Evolutionary conservation across 1,140 invertebrate genomes (phyloP).

Genomic region (Plodia interpunctella): DNA sequence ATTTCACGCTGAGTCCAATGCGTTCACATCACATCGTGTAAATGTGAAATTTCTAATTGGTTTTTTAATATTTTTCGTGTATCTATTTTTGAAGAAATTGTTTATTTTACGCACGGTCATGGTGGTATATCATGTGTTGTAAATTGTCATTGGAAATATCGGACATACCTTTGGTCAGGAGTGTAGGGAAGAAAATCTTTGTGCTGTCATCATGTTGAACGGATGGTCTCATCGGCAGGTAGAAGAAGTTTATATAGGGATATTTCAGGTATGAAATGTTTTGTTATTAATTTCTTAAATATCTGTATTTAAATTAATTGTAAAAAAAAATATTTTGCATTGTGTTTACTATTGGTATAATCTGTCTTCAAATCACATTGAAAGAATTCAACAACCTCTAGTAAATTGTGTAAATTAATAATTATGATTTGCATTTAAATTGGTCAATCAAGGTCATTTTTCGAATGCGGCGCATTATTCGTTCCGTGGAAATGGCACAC

Average conservation of each 20-base stretch:
- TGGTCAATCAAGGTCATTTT: too few species aligned
- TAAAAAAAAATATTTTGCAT: too few species aligned
- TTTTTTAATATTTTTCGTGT: constrained; percentile 72
- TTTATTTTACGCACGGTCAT: constrained; percentile 63
- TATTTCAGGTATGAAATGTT: constrained; percentile 45
- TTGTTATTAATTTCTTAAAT: too few species aligned
- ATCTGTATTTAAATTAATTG: too few species aligned
- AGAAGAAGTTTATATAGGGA: constrained; percentile 41
- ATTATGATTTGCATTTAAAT: too few species aligned
- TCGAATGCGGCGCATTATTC: too few species aligned
- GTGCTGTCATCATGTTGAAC: constrained; percentile 66
- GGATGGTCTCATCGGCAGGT: constrained; percentile 60
- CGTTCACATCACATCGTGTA: constrained; percentile 56
- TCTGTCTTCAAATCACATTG: too few species aligned
- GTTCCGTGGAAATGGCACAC: too few species aligned
- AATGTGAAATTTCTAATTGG: constrained; percentile 67
- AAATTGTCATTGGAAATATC: constrained; percentile 50
- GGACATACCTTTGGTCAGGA: constrained; percentile 36
- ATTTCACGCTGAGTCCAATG: constrained; percentile 41
- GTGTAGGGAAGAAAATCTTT: constrained; percentile 33
- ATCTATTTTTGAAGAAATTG: constrained; percentile 72
- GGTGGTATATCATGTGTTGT: constrained; percentile 66
- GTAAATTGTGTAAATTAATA: too few species aligned
- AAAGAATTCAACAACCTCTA: too few species aligned
- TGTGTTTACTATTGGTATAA: too few species aligned